Conservation (phyloP, 2,113 vertebrate species). For the Tylochromis polylepis region DNA sequence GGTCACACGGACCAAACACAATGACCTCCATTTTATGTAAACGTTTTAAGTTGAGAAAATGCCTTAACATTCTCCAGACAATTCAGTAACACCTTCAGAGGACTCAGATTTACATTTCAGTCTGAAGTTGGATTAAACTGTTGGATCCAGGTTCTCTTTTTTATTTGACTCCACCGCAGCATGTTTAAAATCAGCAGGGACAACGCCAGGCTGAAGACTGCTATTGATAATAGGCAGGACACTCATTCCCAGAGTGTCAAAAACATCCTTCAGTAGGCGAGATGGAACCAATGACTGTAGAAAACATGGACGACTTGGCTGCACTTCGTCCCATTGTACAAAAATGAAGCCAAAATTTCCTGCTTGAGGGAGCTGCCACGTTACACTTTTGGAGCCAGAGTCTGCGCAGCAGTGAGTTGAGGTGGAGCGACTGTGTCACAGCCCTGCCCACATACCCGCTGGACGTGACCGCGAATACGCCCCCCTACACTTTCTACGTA, state of each 20-base stretch:
- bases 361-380: too few species aligned
- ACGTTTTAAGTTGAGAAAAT: not conserved
- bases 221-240: too few species aligned
- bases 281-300: too few species aligned
- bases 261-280: not conserved
- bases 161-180: not conserved
- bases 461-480: too few species aligned
- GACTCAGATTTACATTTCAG: not conserved
- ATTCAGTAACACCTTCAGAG: not conserved
- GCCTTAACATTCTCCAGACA: not conserved
- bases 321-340: too few species aligned
- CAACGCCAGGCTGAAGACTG: accelerated
- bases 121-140: not conserved
- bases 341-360: too few species aligned
- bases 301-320: too few species aligned
- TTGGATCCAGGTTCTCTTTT: not conserved
- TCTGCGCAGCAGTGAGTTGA: too few species aligned
- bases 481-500: too few species aligned
- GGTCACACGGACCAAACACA: accelerated
- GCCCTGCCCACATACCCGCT: too few species aligned
- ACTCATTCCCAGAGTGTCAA: not conserved
- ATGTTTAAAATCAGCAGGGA: not conserved
- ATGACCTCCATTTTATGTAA: not conserved
- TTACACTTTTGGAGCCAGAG: too few species aligned
- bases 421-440: too few species aligned